These are phyloP conservation scores for Periparus ater DNA, from an alignment of 2,797 vertebrate genomes.

Conservation along the genomic window DNA sequence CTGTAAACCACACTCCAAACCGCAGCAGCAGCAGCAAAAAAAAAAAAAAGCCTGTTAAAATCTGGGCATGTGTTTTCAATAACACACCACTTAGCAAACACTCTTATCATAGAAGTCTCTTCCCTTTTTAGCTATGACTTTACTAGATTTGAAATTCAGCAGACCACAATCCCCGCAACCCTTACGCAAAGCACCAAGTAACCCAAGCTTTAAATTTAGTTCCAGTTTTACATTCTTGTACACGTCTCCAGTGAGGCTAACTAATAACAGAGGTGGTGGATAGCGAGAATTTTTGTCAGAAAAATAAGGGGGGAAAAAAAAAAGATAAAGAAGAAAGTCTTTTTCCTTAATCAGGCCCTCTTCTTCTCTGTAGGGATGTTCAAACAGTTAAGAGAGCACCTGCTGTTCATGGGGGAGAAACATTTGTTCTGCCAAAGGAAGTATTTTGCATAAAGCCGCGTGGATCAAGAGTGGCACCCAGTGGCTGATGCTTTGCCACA, in stretches of 20 bases:
- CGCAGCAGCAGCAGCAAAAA: background rate
- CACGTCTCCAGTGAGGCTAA: background rate
- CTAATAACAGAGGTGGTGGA: background rate
- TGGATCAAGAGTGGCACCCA: conserved; percentile 73
- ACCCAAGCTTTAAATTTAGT: background rate
- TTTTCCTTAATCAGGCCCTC: conserved; percentile 70
- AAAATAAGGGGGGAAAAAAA: background rate
- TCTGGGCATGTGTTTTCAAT: background rate
- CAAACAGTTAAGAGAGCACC: conserved; percentile 60
- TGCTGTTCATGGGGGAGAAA: conserved; percentile 44
- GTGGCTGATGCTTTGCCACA: conserved; percentile 27
- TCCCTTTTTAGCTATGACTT: background rate
- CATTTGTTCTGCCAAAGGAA: conserved; percentile 40
- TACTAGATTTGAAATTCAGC: background rate
- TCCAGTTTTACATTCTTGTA: background rate
- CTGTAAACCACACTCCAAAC: background rate
- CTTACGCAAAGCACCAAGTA: background rate
- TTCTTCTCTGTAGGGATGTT: conserved; percentile 67
- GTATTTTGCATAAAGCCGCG: background rate
- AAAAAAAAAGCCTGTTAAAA: background rate
- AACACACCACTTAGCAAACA: background rate
- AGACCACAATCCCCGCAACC: background rate
- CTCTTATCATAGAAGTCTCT: background rate
- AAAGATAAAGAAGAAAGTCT: background rate
- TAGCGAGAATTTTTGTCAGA: background rate